Base-by-base conservation (phyloP, 92 coral and sea anemone species). In the Phenganax subtilis region DNA sequence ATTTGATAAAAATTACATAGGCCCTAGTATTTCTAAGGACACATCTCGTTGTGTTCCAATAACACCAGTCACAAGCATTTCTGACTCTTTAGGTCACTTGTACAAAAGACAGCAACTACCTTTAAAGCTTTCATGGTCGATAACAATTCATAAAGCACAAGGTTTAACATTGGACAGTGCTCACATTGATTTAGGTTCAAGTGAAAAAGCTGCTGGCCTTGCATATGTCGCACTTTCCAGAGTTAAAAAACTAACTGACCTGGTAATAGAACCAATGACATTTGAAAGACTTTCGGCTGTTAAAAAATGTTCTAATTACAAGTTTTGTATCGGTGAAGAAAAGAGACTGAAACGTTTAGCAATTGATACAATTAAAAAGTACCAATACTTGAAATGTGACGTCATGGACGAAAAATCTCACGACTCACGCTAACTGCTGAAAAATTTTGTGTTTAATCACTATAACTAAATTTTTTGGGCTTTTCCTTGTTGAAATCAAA, bases 301-400 rank as follows among this genome's bases (percentile, higher is more conserved):
- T 57, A 77, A 71, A 51, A 82, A 76, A 67, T 27, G 77, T 56
- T 86, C 84, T 55, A 87, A 87, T 56, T 87, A 83, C 75, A 87
- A 77, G 56, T 87, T 75, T 58, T 76, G 89, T 65, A 29, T 83
- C 8, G 6, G 82, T 58, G 87, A 87, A 77, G 85, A 87, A 83
- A 14, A 67, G 29, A 82, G 80, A 71, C 71, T 82, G 27, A 75
- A 59, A 37, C 56, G 37, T 67, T 82, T 87, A 68, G 89, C 87
- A 25, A 3, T 54, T 56, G 51, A 87, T 75, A 82, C 84, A 7
- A 17, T 82, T 28, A 29, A 67, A 61, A 85, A 72, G 58, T 52
- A 58, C 54, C 56, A 68, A 56, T 66, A 3, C 25, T 59, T 59
- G 25, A 59, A 37, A 37, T 37, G 47, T 37, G 47, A 37, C 47